Conservation (phyloP, 2,113 vertebrate species). For the cattle (Bos taurus) region DNA sequence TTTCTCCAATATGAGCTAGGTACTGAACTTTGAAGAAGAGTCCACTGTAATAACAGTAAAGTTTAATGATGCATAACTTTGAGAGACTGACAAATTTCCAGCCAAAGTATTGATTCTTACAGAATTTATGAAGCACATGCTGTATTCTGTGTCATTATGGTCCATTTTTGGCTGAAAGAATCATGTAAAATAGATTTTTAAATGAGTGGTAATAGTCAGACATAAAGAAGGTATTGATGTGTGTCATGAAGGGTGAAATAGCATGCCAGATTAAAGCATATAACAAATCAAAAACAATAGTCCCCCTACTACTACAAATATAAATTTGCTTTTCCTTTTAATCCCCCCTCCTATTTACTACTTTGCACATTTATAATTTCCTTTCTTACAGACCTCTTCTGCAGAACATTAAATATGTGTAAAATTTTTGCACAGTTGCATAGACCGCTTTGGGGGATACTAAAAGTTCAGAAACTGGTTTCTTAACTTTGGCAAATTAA, state of each 20-base stretch:
- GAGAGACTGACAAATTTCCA: slow-evolving; percentile 88
- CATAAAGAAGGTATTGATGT: slow-evolving; percentile 88
- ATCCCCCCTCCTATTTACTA: slow-evolving; percentile 77
- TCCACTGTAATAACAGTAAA: slow-evolving; percentile 86
- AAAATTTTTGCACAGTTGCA: slow-evolving; percentile 39
- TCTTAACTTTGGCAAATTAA: slow-evolving; percentile 36
- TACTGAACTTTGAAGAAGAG: slow-evolving; percentile 85
- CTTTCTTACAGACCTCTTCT: slow-evolving; percentile 12
- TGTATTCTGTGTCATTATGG: slow-evolving; percentile 85
- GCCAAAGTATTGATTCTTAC: slow-evolving; percentile 88
- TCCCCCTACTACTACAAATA: slow-evolving; percentile 76
- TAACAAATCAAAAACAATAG: slow-evolving; percentile 84
- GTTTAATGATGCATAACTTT: slow-evolving; percentile 87
- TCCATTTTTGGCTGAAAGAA: slow-evolving; percentile 86
- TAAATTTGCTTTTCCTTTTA: slow-evolving; percentile 81
- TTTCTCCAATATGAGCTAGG: slow-evolving; percentile 76
- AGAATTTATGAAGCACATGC: slow-evolving; percentile 87
- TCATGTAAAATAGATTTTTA: slow-evolving; percentile 92
- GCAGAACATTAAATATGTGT: slow-evolving; percentile 9
- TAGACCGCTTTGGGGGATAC: slow-evolving; percentile 12
- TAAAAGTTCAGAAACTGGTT: not conserved
- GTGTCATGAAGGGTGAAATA: slow-evolving; percentile 88
- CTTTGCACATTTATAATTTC: slow-evolving; percentile 41
- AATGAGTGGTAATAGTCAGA: slow-evolving; percentile 89
- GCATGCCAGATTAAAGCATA: slow-evolving; percentile 82